A percentile compares a stretch with the other conserved stretches of the same genome.
These are phyloP conservation scores for Gortyna flavago DNA, from an alignment of 2,888 invertebrate species.

Conservation along the genomic window DNA sequence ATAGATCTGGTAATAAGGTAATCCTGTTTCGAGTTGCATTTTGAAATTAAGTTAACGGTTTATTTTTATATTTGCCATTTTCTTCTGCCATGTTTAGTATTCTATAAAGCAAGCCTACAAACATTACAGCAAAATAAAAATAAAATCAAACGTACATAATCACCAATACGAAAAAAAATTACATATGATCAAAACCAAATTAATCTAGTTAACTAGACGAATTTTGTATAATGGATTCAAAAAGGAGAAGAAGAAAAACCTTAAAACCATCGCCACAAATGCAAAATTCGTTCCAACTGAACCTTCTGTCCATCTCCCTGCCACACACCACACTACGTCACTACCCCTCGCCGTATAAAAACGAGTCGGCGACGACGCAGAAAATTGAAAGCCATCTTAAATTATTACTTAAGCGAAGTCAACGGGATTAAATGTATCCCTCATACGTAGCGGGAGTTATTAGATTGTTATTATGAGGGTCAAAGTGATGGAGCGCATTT, in stretches of 20 bases:
- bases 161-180: background rate
- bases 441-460: background rate
- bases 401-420: conserved; percentile 52
- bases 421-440: conserved; percentile 41
- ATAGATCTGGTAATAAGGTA: background rate
- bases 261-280: background rate
- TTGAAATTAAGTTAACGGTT: background rate
- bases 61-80: background rate
- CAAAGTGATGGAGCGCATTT: background rate
- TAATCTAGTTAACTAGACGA: background rate
- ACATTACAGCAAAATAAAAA: background rate
- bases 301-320: conserved; percentile 6
- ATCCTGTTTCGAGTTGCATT: background rate
- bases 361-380: conserved; percentile 46
- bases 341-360: conserved; percentile 32
- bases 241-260: background rate
- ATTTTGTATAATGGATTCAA: background rate
- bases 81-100: background rate
- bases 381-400: conserved; percentile 58
- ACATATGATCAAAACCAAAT: background rate
- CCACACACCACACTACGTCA: conserved; percentile 11
- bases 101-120: background rate
- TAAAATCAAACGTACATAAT: no score
- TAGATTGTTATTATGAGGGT: conserved; percentile 4
- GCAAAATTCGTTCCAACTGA: background rate